Evolutionary conservation across 53 echinoderm and acorn worm species (phyloP).

Genomic region (Paelopatides confundens): DNA sequence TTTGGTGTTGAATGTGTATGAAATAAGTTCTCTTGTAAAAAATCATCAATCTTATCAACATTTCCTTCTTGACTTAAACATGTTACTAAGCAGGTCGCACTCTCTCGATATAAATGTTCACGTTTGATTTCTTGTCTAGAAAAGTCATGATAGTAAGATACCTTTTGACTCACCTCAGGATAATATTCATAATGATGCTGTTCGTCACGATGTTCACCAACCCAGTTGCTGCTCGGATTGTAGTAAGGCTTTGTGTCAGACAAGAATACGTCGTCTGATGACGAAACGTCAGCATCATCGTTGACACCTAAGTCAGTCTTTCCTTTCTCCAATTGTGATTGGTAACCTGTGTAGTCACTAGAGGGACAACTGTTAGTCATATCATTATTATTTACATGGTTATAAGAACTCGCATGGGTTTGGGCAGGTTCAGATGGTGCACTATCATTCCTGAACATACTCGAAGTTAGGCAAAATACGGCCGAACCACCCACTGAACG

Average conservation of each 20-base stretch:
- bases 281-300: background rate
- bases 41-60: background rate
- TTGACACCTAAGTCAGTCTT: background rate
- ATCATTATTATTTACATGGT: conserved; percentile 20
- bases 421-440: too few species aligned
- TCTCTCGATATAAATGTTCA: background rate
- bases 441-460: background rate
- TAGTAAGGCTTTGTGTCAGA: conserved; percentile 10
- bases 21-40: background rate
- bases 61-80: background rate
- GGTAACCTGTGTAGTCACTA: conserved; percentile 33
- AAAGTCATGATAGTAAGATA: conserved; percentile 36
- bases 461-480: conserved; percentile 28
- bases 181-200: background rate
- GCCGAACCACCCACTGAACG: conserved; percentile 9
- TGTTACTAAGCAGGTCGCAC: background rate
- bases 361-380: conserved; percentile 13
- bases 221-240: conserved; percentile 44
- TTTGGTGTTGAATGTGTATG: background rate
- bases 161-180: conserved; percentile 34
- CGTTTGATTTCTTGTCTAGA: background rate
- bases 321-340: background rate
- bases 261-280: background rate
- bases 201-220: background rate
- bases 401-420: background rate